Evolutionary conservation across 2,888 invertebrate genomes (phyloP), one percentile per base, ranked within the genome.

Genomic region (Drosophila helvetica): DNA sequence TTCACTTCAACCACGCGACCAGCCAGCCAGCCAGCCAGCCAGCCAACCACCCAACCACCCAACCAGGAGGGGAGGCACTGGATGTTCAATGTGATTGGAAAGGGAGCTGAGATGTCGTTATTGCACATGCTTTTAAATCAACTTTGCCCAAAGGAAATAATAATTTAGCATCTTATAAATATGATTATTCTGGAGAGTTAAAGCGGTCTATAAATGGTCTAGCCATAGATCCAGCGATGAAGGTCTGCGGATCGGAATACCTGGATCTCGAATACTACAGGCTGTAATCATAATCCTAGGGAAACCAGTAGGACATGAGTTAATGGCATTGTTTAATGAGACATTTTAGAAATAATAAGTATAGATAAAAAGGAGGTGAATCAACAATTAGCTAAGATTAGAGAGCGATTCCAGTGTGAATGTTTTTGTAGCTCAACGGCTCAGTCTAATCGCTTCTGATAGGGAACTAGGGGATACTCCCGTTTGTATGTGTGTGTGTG

Each of bases 321-420:
- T 25, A 1, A 7, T 1, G 25, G 25, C 25, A 2, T 27, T 25
- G 25, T 7, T 8, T 25, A 25, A 25, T 25, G 7, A 25, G 7
- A 25, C 1, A 25, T 25, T 25, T 25, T 25, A 25, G 7, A 25
- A 25, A 25, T 25, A 25, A 3, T 22, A 22, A 22, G 22, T 22
- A 22, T 22, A 22, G 3, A 3, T 5, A 4, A 22, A 22, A 22
- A 22, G 22, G 3, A 3, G 22, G 22, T 5, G 1, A n/a, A 8
- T 50, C 1, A 25, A 9, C 9, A 33, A 17, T n/a, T 27, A 6
- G 0, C 1, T 25, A 12, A 7, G 12, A 3, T 8, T 22, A 42
- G 46, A 58, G 48, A 46, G 38, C 43, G 27, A 19, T 51, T 18
- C 54, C 30, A 50, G 62, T 50, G 66, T 55, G 73, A 57, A 45